These are phyloP conservation scores for Mimachlamys varia DNA, from an alignment of 2,888 invertebrate genomes.

Conservation along the genomic window DNA sequence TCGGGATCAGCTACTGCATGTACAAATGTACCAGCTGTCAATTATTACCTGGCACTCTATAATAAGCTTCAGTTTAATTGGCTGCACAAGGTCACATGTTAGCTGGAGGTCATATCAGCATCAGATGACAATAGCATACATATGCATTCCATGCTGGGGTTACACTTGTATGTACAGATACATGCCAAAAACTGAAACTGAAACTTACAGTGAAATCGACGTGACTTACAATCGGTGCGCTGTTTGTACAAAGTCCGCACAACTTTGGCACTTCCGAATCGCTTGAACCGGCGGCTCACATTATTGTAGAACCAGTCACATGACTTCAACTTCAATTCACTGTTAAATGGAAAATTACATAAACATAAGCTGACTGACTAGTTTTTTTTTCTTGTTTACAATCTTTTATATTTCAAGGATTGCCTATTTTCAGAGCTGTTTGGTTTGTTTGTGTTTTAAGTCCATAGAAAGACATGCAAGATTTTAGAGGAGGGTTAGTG, in stretches of 20 bases:
- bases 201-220: constrained; percentile 62
- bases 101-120: constrained; percentile 36
- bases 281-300: constrained; percentile 72
- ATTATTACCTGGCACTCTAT: too few species aligned
- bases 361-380: background rate
- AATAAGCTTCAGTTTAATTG: background rate
- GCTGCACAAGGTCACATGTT: background rate
- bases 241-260: constrained; percentile 74
- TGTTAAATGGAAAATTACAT: constrained; percentile 58
- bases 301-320: constrained; percentile 78
- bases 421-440: too few species aligned
- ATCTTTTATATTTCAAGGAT: too few species aligned
- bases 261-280: constrained; percentile 80
- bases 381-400: too few species aligned
- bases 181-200: constrained; percentile 13
- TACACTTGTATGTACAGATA: constrained; percentile 21
- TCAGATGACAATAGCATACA: constrained; percentile 21
- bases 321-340: constrained; percentile 72
- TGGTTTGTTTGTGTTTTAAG: too few species aligned
- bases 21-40: background rate
- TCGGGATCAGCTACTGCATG: background rate
- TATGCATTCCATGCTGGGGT: constrained; percentile 34
- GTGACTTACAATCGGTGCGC: constrained; percentile 53
- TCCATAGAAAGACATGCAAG: too few species aligned
- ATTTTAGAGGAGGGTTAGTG: too few species aligned